A percentile compares a stretch with the other conserved stretches of the same genome.
phyloP scores from a whole-genome alignment of 2,113 vertebrate genomes.

The Sebastes schlegelii region DNA sequence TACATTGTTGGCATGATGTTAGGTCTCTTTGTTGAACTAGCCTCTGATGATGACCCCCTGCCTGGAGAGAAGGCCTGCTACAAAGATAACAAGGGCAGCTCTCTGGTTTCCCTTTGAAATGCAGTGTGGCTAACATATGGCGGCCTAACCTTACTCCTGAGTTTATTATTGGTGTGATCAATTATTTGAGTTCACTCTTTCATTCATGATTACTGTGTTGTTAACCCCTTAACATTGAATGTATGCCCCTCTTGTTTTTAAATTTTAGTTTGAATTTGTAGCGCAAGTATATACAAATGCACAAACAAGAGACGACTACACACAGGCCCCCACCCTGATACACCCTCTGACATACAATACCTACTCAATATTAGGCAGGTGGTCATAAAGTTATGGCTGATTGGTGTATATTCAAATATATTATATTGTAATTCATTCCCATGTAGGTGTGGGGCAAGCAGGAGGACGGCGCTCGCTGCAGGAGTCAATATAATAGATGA shows the following conservation, averaged over 20 bases:
- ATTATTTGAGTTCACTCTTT: not conserved
- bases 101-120: slow-evolving; percentile 22
- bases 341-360: too few species aligned
- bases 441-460: too few species aligned
- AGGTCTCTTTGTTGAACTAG: slow-evolving; percentile 30
- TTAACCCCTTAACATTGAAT: not conserved
- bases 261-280: not conserved
- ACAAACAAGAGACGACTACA: not conserved
- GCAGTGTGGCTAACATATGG: not conserved
- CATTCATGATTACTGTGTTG: not conserved
- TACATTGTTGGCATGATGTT: not conserved
- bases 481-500: too few species aligned
- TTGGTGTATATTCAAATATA: too few species aligned
- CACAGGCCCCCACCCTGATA: too few species aligned
- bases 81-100: slow-evolving; percentile 19
- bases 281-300: not conserved
- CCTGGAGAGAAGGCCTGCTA: slow-evolving; percentile 17
- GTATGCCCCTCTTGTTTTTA: not conserved
- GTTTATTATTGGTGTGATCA: not conserved
- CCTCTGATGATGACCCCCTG: slow-evolving; percentile 16
- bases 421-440: too few species aligned
- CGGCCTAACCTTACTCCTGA: not conserved
- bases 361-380: too few species aligned
- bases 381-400: too few species aligned
- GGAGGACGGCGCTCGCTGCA: too few species aligned